These are phyloP conservation scores for Tenrec ecaudatus DNA, from an alignment of 2,113 vertebrate genomes.

Conservation along the genomic window DNA sequence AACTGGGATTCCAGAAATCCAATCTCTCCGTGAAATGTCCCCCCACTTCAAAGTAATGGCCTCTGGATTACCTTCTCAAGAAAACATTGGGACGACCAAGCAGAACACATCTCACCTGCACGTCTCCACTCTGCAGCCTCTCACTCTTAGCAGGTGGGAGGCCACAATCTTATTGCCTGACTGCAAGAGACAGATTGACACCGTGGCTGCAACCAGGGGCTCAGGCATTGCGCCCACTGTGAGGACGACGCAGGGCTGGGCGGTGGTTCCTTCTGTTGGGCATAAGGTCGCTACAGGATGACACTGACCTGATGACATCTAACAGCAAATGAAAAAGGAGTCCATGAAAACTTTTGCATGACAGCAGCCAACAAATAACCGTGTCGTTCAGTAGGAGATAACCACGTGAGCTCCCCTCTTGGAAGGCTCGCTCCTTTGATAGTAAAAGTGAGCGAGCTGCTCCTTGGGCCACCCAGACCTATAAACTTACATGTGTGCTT, in stretches of 20 bases:
- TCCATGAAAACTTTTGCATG: background rate
- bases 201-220: no score
- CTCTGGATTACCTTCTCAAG: background rate
- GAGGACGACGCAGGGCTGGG: no score
- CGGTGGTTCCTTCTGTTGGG: no score
- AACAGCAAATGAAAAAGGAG: background rate
- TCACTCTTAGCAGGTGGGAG: background rate
- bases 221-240: no score
- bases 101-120: background rate
- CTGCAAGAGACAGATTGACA: no score
- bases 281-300: no score
- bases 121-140: background rate
- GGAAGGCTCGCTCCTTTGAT: background rate
- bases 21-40: background rate
- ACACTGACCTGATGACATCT: no score
- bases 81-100: background rate
- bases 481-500: accelerated
- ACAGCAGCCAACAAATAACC: background rate
- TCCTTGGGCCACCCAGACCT: background rate
- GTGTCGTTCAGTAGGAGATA: background rate
- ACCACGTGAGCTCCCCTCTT: background rate
- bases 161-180: background rate
- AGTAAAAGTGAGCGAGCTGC: background rate
- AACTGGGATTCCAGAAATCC: background rate
- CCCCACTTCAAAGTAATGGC: background rate